phyloP scores from a whole-genome alignment of 1,140 invertebrate species.

The Cotesia typhae region DNA sequence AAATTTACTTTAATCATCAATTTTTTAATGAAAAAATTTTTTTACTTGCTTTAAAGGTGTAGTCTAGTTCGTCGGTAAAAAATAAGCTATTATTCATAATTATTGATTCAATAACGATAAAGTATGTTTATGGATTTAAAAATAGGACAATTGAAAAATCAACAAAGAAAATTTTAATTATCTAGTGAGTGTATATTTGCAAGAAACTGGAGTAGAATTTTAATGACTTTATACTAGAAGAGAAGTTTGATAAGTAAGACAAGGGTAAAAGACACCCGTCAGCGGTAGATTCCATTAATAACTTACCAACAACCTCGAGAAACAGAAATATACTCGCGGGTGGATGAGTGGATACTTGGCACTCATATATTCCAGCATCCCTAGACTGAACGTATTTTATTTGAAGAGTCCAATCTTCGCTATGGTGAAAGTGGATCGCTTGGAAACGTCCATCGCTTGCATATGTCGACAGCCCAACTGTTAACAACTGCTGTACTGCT shows the following conservation, averaged over 20 bases:
- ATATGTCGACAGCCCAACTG: conserved; percentile 83
- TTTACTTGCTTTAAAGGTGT: no score
- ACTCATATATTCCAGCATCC: conserved; percentile 86
- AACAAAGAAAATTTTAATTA: no score
- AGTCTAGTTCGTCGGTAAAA: background rate
- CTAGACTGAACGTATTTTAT: conserved; percentile 82
- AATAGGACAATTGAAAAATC: no score
- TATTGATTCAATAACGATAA: no score
- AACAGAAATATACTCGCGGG: conserved; percentile 84
- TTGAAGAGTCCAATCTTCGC: conserved; percentile 88
- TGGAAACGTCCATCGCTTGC: conserved; percentile 88
- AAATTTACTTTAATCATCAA: no score
- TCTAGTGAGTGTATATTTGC: no score
- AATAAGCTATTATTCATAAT: background rate
- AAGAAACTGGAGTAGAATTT: no score
- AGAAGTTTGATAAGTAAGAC: background rate
- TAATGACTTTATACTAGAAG: background rate
- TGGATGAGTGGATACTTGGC: conserved; percentile 88
- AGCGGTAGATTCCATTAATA: conserved; percentile 40
- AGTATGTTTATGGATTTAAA: no score
- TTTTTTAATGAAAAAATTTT: no score
- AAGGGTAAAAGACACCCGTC: background rate
- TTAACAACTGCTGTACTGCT: conserved; percentile 79
- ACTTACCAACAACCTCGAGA: conserved; percentile 85
- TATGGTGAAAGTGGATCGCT: conserved; percentile 83